phyloP scores from a whole-genome alignment of 2,113 vertebrate genomes.

The Crotalus horridus region DNA sequence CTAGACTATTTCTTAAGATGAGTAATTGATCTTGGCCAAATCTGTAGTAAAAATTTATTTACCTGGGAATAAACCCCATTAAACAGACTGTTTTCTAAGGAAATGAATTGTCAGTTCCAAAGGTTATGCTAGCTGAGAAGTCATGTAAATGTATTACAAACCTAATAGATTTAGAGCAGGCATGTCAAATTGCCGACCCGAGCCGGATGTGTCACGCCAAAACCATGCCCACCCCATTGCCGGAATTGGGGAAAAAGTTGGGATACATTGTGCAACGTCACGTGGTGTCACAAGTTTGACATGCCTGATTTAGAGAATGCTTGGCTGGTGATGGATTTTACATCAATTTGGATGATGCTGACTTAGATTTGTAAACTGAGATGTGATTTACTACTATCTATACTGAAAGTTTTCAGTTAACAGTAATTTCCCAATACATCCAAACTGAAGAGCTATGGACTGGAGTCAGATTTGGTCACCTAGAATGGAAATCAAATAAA shows the following conservation, averaged over 20 bases:
- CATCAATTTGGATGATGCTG: background rate
- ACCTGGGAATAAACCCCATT: background rate
- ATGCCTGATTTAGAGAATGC: background rate
- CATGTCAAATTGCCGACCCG: too few relatives aligned
- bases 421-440: background rate
- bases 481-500: background rate
- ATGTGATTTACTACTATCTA: background rate
- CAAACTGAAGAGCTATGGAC: background rate
- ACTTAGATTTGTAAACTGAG: background rate
- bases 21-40: background rate
- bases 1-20: background rate
- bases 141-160: background rate
- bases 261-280: too few relatives aligned
- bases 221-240: too few relatives aligned
- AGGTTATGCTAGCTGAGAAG: background rate
- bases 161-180: background rate
- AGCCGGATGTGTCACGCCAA: too few relatives aligned
- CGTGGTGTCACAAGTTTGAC: too few relatives aligned
- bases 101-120: background rate
- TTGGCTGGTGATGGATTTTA: background rate
- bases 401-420: background rate
- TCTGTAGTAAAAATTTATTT: background rate
- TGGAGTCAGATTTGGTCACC: background rate
- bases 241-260: too few relatives aligned
- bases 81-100: background rate